Conservation (phyloP, 2,888 invertebrate genomes). For the Lissocephala sabroskyi region DNA sequence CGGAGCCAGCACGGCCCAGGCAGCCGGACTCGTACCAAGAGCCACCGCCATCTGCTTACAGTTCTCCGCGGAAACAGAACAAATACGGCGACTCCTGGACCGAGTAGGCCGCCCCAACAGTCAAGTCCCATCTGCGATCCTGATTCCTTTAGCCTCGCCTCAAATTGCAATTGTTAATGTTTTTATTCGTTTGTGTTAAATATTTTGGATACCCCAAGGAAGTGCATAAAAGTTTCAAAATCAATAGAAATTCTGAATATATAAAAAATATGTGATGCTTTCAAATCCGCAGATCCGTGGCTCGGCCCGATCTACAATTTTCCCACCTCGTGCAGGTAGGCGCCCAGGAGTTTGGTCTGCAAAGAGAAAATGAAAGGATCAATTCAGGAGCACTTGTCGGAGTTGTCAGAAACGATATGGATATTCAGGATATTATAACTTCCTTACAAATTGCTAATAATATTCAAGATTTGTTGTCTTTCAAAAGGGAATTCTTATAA, state of each 20-base stretch:
- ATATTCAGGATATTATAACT: too few relatives aligned
- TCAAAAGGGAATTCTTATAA: too few relatives aligned
- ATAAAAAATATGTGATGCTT: slow-evolving; percentile 16
- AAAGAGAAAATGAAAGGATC: too few relatives aligned
- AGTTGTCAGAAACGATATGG: too few relatives aligned
- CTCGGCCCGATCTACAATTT: slow-evolving; percentile 32
- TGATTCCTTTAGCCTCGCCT: background rate
- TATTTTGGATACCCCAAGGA: too few relatives aligned
- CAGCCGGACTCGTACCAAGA: slow-evolving; percentile 9
- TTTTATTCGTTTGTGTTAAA: slow-evolving; percentile 28
- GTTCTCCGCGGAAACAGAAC: too few relatives aligned
- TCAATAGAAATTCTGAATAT: slow-evolving; percentile 13
- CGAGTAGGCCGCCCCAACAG: slow-evolving; percentile 37
- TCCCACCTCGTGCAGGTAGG: slow-evolving; percentile 85
- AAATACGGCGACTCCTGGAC: slow-evolving; percentile 72
- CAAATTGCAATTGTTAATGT: slow-evolving; percentile 20
- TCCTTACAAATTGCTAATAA: too few relatives aligned
- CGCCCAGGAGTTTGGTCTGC: slow-evolving; percentile 92
- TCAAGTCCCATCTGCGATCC: background rate
- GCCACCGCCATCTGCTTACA: too few relatives aligned
- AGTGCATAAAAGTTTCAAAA: slow-evolving; percentile 15
- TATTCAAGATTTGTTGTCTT: too few relatives aligned
- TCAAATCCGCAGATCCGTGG: background rate
- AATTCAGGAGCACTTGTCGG: too few relatives aligned
- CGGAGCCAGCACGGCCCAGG: slow-evolving; percentile 29